Base-by-base conservation (phyloP, 2,888 invertebrate species). In the Odontomyia ornata region DNA sequence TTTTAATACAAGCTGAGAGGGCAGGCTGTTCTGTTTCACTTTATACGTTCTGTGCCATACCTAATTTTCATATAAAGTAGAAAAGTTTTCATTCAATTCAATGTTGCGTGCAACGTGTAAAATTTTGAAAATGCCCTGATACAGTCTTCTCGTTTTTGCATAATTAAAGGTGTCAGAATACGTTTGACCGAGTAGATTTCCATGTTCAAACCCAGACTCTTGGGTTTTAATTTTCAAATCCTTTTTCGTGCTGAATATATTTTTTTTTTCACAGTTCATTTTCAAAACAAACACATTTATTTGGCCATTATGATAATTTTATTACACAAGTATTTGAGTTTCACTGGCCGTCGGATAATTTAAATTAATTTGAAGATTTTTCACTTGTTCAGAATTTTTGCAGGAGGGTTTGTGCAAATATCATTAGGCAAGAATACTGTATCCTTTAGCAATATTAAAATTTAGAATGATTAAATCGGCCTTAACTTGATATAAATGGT, bases 41-140 rank as follows among this genome's bases (percentile, higher is more conserved):
- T 60, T 56, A 64, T 75, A 36, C 25, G 73, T 57, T 60, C 15
- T 73, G 23, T 73, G 36, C 73, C 15, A 28, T 60, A 60, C 60
- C 57, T 73, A 36, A 73, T 57, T 73, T 73, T 73, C 73, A 73
- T 73, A 57, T 43, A 73, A 57, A 72, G 30, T 11, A 75, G 56
- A 76, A 76, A 76, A 67, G 30, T 67, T 76, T 65, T 67, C 76
- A 65, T 65, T 76, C 56, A 21, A 76, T 76, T 76, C 36, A 76
- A 65, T 76, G 64, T 30, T 18, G 46, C n/a, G 52, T 7, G 15
- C 21, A 9, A 47, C 5, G 73, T 18, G 56, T 28, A 72, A n/a
- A 47, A 72, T 56, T 36, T 36, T 25, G 71, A 71, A 71, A 56
- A 72, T 28, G 30, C 7, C 57, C 56, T 7, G 30, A 9, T n/a